A percentile compares a stretch with the other conserved stretches of the same genome.
Evolutionary conservation across 2,888 invertebrate species (phyloP).

Genomic region (Acanthoscelides obtectus): DNA sequence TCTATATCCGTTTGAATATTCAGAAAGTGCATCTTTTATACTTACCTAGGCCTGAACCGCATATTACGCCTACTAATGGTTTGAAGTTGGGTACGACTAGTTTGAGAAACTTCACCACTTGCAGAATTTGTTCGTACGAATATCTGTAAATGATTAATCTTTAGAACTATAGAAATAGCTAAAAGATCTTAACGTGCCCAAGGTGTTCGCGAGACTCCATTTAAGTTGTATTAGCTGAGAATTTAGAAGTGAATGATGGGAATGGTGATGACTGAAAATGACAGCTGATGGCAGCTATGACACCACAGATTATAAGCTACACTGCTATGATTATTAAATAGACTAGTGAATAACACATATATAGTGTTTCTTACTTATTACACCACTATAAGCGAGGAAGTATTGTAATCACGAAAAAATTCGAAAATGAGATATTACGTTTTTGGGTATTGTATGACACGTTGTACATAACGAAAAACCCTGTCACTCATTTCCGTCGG

Average conservation of each 20-base stretch:
- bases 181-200: background rate
- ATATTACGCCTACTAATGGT: constrained; percentile 85
- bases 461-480: too few relatives aligned
- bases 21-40: constrained; percentile 62
- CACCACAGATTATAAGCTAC: too few relatives aligned
- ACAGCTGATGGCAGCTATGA: background rate
- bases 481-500: too few relatives aligned
- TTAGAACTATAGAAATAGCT: background rate
- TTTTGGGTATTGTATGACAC: too few relatives aligned
- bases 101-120: constrained; percentile 69
- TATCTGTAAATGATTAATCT: constrained; percentile 56
- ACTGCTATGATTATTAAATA: too few relatives aligned
- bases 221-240: background rate
- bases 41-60: constrained; percentile 91
- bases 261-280: background rate
- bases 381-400: too few relatives aligned
- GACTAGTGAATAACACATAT: too few relatives aligned
- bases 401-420: too few relatives aligned
- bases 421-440: too few relatives aligned
- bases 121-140: constrained; percentile 72
- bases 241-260: background rate
- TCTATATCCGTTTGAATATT: too few relatives aligned
- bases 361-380: too few relatives aligned
- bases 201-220: background rate
- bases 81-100: constrained; percentile 59